These are phyloP conservation scores for Antechinus stuartii DNA, from an alignment of 2,113 vertebrate genomes.

Conservation along the genomic window DNA sequence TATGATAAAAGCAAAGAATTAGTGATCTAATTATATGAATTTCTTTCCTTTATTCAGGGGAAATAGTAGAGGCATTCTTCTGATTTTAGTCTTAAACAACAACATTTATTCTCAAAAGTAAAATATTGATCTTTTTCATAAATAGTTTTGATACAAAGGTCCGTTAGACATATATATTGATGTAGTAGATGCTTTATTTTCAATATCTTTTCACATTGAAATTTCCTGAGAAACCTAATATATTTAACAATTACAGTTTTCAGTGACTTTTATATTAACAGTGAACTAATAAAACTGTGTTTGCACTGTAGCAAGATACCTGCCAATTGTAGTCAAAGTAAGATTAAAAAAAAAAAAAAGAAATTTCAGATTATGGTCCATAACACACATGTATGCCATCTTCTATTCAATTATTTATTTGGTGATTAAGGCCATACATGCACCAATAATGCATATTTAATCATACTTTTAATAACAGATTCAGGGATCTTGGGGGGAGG, in stretches of 20 bases:
- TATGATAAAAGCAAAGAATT: neutral
- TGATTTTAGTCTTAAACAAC: slow-evolving; percentile 66
- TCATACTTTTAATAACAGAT: neutral
- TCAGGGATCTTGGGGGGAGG: neutral
- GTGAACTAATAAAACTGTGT: slow-evolving; percentile 9
- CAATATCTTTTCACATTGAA: neutral
- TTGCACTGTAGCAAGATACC: slow-evolving; percentile 13
- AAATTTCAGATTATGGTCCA: neutral
- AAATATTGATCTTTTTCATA: neutral
- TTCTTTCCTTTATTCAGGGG: neutral
- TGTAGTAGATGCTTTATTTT: neutral
- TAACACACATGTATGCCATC: neutral
- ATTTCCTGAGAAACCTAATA: slow-evolving; percentile 6
- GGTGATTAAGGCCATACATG: neutral
- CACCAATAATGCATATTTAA: neutral
- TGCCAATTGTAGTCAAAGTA: neutral
- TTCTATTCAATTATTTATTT: neutral
- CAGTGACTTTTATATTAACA: neutral
- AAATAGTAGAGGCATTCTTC: slow-evolving; percentile 61
- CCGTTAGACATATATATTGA: neutral
- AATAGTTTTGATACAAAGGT: neutral
- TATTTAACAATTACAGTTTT: slow-evolving; percentile 30
- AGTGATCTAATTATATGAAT: neutral
- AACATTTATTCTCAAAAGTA: slow-evolving; percentile 59
- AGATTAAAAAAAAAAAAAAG: neutral